Base-by-base conservation (phyloP, 2,113 vertebrate genomes). In the Eolophus roseicapilla region DNA sequence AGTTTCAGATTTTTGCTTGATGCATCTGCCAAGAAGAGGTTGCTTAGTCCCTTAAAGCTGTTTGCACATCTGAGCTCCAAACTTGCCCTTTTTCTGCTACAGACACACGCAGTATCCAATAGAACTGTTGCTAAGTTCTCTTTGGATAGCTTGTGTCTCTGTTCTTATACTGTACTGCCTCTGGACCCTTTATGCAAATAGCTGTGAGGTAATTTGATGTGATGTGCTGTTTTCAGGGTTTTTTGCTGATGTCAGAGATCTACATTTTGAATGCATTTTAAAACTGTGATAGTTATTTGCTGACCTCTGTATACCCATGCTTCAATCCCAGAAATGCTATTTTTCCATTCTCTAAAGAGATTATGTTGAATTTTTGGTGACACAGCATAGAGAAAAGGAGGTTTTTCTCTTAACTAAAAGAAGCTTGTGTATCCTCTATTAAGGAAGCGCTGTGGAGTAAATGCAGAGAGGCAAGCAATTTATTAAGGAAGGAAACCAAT, bases 201-300 rank as follows among this genome's bases (percentile, higher is more conserved):
- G 92, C 97, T 96, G 90, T 86, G 96, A 97, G 97, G 96, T 97
- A 95, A 97, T 97, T 94, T 95, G 33, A 94, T 97, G 91, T 94
- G 60, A 77, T 91, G 57, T 88, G 82, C 71, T 41, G 19, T 47
- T 37, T 35, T 63, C 44, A 17, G 20, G 16, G 39, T 49, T 74
- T 86, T 97, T 91, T 43, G 84, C 78, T 98, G 97, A 98, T 98
- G 97, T 98, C 97, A 98, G 93, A 75, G 60, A 96, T 95, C 95
- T 97, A 85, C 73, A 59, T 96, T 93, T 94, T 76, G 39, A 67
- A 86, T 64, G 49, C n/a, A 44, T 67, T 93, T 94, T 78, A 92
- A 74, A 86, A 83, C n/a, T 80, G 41, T 60, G 31, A 21, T 35
- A 47, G 41, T 87, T 96, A 53, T 60, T 80, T 86, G 33, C 71